phyloP scores from a whole-genome alignment of 2,888 invertebrate genomes.

The Mythimna albipuncta region DNA sequence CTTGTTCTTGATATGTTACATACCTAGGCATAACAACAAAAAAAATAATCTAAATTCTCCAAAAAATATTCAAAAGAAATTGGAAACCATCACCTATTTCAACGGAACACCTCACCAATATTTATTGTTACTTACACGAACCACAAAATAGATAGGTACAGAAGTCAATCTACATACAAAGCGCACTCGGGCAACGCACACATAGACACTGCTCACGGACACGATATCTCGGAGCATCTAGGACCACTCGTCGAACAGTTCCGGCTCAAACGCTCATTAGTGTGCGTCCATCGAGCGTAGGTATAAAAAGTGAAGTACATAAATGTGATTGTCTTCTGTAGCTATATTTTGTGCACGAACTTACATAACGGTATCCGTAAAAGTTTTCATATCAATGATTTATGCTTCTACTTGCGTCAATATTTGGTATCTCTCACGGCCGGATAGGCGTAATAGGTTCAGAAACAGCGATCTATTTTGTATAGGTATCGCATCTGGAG shows the following conservation, averaged over 20 bases:
- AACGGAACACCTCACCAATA: conserved; percentile 37
- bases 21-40: neutral
- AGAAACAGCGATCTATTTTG: conserved; percentile 58
- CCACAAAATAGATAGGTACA: neutral
- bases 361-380: conserved; percentile 56
- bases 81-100: conserved; percentile 20
- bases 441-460: conserved; percentile 62
- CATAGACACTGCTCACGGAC: too few relatives aligned
- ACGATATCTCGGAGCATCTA: too few relatives aligned
- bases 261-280: too few relatives aligned
- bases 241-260: too few relatives aligned
- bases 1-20: neutral
- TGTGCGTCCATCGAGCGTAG: too few relatives aligned
- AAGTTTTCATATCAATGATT: conserved; percentile 71
- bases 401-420: conserved; percentile 68
- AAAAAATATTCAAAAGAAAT: neutral
- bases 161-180: too few relatives aligned
- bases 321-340: too few relatives aligned
- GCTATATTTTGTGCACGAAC: conserved; percentile 23
- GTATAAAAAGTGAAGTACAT: too few relatives aligned
- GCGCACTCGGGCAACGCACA: too few relatives aligned
- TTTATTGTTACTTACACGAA: conserved; percentile 52
- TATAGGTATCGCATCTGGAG: conserved; percentile 42
- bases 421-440: conserved; percentile 69
- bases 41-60: neutral